A percentile compares a stretch with the other conserved stretches of the same genome.
Conservation (phyloP, 35 echinoderm and acorn worm genomes). For the Strongylocentrotus purpuratus region DNA sequence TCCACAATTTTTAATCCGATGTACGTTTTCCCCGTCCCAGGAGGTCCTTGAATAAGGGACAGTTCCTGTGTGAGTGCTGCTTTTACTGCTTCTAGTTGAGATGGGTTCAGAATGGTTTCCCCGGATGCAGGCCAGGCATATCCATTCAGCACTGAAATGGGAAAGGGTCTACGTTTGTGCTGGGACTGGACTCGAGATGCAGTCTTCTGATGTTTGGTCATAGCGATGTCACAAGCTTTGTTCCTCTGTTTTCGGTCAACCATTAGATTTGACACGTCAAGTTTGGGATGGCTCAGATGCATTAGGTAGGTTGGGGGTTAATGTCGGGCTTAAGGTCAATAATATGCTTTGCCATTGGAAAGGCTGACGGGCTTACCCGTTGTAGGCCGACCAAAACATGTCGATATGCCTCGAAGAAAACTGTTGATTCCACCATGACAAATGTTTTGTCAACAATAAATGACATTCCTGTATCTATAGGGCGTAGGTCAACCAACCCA, state of each 20-base stretch:
- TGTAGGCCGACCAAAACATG: conserved; percentile 81
- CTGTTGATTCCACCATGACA: conserved; percentile 75
- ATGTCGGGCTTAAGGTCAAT: conserved; percentile 36
- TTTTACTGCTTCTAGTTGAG: conserved; percentile 59
- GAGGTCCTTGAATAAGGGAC: conserved; percentile 67
- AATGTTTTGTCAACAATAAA: conserved; percentile 40
- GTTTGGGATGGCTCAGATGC: not conserved
- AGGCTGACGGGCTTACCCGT: conserved; percentile 24
- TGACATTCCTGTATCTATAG: conserved; percentile 42
- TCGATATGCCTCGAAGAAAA: conserved; percentile 81
- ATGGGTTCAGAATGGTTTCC: conserved; percentile 57
- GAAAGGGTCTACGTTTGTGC: not conserved
- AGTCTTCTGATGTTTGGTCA: not conserved
- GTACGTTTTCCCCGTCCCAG: conserved; percentile 78
- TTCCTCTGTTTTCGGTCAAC: not conserved
- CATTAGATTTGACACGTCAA: not conserved
- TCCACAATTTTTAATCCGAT: conserved; percentile 74
- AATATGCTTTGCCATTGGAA: conserved; percentile 78
- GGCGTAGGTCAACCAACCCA: conserved; percentile 59
- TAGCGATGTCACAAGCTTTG: not conserved
- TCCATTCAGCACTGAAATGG: conserved; percentile 42
- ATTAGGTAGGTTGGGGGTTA: conserved; percentile 57
- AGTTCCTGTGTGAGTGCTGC: conserved; percentile 65
- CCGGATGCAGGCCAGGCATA: conserved; percentile 61
- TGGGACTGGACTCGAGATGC: not conserved